Conservation (phyloP, 2,113 vertebrate genomes). For the Aphelocoma coerulescens region DNA sequence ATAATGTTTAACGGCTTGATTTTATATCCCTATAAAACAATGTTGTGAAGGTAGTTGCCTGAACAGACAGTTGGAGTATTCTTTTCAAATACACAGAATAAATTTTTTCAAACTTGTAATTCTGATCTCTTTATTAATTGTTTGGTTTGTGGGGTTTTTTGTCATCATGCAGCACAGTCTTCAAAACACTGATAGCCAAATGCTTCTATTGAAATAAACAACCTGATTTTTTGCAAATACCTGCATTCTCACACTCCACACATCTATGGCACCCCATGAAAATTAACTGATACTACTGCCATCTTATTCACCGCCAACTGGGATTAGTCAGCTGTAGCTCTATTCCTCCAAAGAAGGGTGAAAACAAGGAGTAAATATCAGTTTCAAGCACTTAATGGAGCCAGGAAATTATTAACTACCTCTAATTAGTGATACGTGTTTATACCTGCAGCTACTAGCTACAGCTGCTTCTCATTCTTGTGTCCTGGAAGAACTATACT, state of each 20-base stretch:
- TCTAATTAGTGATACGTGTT: background rate
- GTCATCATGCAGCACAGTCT: background rate
- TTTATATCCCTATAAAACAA: background rate
- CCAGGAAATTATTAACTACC: conserved; percentile 1
- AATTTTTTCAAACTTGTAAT: background rate
- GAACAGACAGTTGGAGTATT: background rate
- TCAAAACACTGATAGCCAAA: background rate
- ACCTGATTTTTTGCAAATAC: background rate
- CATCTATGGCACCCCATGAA: background rate
- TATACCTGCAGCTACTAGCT: background rate
- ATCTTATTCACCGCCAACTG: background rate
- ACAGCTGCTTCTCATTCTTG: background rate
- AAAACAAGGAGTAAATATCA: background rate
- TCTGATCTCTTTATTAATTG: background rate
- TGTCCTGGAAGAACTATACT: background rate
- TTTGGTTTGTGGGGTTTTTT: background rate
- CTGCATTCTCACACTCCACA: background rate
- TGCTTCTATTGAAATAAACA: background rate
- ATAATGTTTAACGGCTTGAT: background rate
- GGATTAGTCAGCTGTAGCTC: background rate
- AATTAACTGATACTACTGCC: background rate
- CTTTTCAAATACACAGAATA: background rate
- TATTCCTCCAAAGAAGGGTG: background rate
- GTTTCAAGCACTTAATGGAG: background rate
- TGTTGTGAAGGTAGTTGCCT: background rate